Base-by-base conservation (phyloP, 92 coral and sea anemone species). In the Metridium senile region DNA sequence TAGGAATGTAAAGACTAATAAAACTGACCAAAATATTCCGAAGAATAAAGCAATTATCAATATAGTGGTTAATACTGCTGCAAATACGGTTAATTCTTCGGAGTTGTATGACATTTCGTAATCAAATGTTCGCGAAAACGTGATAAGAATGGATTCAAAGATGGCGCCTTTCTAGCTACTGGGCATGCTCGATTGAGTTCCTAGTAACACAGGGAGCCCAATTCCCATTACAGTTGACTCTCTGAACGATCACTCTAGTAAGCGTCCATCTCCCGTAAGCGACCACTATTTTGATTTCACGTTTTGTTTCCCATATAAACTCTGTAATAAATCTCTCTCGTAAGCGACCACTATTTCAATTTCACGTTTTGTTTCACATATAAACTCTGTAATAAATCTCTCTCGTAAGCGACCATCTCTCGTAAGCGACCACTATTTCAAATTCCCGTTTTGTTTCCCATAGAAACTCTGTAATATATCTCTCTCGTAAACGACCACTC, bases 1-100 rank as follows among this genome's bases (percentile, higher is more conserved):
- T 22, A 73, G 57, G 4, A 58, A 58, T 33, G 78, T 73, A n/a
- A 73, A 73, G 31, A 73, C 78, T n/a, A 73, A 26, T 10, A 73
- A 63, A 73, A 73, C 17, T 51, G 67, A 33, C 78, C 78, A 73
- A 17, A 73, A 73, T 31, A 73, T 19, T 1, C 78, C 78, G 18
- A 33, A 73, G 23, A 73, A 57, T 7, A 73, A 11, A 30, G 78
- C 28, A 7, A 73, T 33, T 33, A 73, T 29, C 6, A 73, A 25
- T 30, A 73, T 43, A 1, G 57, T 10, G 66, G 33, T 23, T 20
- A 57, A 19, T 26, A 73, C 68, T 29, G 19, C 6, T 11, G 33
- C 53, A 53, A 58, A 52, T 57, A 62, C 78, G 21, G 34, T 29
- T 39, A 57, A 57, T 73, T 73, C 68, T 33, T 73, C 78, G 34